A percentile compares a stretch with the other conserved stretches of the same genome.
phyloP scores from a whole-genome alignment of 2,888 invertebrate species.

The Eulithis testata region DNA sequence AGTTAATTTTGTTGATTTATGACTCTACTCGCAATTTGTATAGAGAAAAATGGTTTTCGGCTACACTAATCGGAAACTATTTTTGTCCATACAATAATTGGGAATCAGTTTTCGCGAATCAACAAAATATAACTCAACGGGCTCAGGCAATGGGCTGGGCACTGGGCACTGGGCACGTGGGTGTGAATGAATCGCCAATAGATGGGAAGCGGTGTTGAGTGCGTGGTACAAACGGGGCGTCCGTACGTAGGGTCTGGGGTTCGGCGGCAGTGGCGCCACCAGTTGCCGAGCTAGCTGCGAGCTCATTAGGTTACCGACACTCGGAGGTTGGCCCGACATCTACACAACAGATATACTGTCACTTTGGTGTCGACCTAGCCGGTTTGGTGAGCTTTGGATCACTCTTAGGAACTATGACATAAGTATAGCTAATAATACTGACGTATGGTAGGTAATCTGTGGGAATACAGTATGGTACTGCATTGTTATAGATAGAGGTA shows the following conservation, averaged over 20 bases:
- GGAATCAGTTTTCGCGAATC: too few relatives aligned
- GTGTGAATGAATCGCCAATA: slow-evolving; percentile 63
- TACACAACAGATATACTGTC: slow-evolving; percentile 67
- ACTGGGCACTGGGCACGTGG: slow-evolving; percentile 28
- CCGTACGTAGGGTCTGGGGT: slow-evolving; percentile 82
- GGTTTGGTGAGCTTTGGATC: slow-evolving; percentile 22
- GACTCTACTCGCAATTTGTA: too few relatives aligned
- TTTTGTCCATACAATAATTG: too few relatives aligned
- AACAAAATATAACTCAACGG: too few relatives aligned
- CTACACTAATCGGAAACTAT: too few relatives aligned
- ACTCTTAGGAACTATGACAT: background rate
- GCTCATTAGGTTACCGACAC: slow-evolving; percentile 80
- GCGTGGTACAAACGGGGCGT: slow-evolving; percentile 83
- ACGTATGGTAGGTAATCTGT: too few relatives aligned
- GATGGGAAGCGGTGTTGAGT: slow-evolving; percentile 80
- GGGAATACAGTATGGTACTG: too few relatives aligned
- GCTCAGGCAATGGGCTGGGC: slow-evolving; percentile 29
- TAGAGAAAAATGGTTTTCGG: too few relatives aligned
- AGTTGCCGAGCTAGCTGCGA: slow-evolving; percentile 86
- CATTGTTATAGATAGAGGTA: too few relatives aligned
- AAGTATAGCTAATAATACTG: too few relatives aligned
- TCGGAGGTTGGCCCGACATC: slow-evolving; percentile 67
- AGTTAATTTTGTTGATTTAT: too few relatives aligned
- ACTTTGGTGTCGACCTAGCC: slow-evolving; percentile 29
- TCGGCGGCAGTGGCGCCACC: slow-evolving; percentile 84